These are phyloP conservation scores for Rhorus exstirpatorius DNA, from an alignment of 2,888 invertebrate genomes.

Conservation along the genomic window DNA sequence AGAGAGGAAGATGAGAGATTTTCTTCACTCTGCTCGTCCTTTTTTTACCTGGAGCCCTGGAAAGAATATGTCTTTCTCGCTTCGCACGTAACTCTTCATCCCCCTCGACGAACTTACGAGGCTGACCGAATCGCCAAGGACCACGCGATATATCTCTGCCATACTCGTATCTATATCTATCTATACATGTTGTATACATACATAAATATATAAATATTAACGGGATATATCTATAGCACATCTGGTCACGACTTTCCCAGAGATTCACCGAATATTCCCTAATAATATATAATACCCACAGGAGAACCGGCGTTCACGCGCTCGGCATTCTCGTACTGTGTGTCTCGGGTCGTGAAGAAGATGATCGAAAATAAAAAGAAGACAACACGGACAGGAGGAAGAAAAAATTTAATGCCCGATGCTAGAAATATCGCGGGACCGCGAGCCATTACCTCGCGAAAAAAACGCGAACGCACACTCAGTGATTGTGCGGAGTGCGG, in stretches of 20 bases:
- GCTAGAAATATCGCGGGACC: conserved; percentile 66
- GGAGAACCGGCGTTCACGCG: conserved; percentile 51
- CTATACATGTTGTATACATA: too few species aligned
- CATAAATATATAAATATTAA: neutral
- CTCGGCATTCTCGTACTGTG: conserved; percentile 44
- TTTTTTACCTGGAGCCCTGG: conserved; percentile 37
- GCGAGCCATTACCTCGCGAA: conserved; percentile 65
- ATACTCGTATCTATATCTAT: conserved; percentile 3
- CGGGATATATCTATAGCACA: conserved; percentile 32
- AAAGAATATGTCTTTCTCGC: conserved; percentile 62
- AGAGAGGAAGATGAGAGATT: conserved; percentile 30
- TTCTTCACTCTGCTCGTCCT: conserved; percentile 35
- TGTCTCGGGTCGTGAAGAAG: conserved; percentile 35
- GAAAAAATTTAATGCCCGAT: conserved; percentile 56
- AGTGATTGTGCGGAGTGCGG: conserved; percentile 63
- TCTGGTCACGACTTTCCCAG: conserved; percentile 68
- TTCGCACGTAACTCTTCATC: conserved; percentile 38
- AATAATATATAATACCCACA: conserved; percentile 58
- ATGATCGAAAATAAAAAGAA: conserved; percentile 34
- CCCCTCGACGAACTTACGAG: conserved; percentile 51
- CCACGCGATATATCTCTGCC: conserved; percentile 61
- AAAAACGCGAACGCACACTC: conserved; percentile 57
- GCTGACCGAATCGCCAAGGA: conserved; percentile 60
- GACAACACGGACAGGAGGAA: conserved; percentile 25
- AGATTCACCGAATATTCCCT: conserved; percentile 67